Percentiles rank a stretch among this genome's conserved stretches.
phyloP scores from a whole-genome alignment of 2,113 vertebrate genomes.

The Mesocricetus auratus region DNA sequence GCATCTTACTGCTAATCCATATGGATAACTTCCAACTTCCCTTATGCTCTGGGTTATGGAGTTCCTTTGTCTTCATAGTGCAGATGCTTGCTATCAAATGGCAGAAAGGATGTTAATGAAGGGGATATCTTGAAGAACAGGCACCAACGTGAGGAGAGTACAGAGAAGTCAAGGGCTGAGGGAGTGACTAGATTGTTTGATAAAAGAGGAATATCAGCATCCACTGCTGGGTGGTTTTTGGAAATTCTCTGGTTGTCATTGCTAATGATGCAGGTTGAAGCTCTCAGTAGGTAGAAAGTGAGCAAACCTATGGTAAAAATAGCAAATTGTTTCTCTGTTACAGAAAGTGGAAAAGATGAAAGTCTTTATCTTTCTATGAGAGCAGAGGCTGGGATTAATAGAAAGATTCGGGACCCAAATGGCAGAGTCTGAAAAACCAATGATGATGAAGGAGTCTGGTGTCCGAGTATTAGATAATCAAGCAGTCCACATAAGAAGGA shows the following conservation, averaged over 20 bases:
- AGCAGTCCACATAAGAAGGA: background rate
- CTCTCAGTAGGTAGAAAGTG: too few relatives aligned
- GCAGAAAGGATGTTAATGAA: background rate
- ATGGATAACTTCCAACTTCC: background rate
- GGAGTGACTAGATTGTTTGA: background rate
- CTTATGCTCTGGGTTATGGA: background rate
- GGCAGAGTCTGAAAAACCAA: background rate
- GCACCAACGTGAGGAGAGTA: background rate
- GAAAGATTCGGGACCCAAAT: background rate
- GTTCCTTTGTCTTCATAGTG: background rate
- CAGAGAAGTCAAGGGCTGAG: background rate
- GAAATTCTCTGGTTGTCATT: background rate
- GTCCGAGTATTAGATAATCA: background rate
- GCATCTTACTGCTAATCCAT: too few relatives aligned
- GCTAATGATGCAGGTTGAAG: background rate
- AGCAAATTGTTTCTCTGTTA: too few relatives aligned
- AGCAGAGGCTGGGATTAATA: background rate
- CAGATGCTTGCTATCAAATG: background rate
- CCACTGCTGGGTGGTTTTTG: background rate
- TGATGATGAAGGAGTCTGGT: background rate
- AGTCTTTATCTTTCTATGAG: background rate
- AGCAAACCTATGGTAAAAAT: background rate
- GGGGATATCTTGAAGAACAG: background rate
- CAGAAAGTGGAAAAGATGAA: background rate
- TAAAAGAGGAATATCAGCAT: background rate